Base-by-base conservation (phyloP, 2,888 invertebrate species). In the Cacoxenus indagator region DNA sequence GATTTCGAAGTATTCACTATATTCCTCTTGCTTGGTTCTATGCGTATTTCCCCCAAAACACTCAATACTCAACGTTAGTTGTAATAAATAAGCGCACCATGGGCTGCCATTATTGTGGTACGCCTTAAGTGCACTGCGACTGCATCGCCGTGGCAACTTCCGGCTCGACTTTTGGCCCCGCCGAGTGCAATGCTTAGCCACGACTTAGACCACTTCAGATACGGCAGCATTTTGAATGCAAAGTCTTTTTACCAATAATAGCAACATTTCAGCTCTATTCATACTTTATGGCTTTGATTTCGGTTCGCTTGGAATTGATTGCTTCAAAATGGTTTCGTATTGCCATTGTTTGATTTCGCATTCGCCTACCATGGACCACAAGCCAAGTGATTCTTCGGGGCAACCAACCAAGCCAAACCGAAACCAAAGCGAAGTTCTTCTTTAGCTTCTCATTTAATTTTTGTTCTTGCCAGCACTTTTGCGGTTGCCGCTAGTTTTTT, bases 401-500 rank as follows among this genome's bases (percentile, higher is more conserved):
- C 8, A 37, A 37, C n/a, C n/a, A n/a, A n/a, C n/a, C n/a, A 37
- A 37, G 37, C 37, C 37, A 37, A n/a, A n/a, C n/a, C n/a, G n/a
- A n/a, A n/a, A 43, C 51, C 19, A 22, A 51, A 19, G 45, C 45
- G 17, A 22, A 17, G 17, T 51, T 51, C 19, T 51, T n/a, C 19
- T 19, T 22, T 19, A 19, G 22, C 17, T 22, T 2, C 45, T 43
- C 24, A 51, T 19, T 22, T 51, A 51, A 19, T 51, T 51, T 37
- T 37, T 8, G 9, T 37, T 51, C 19, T 22, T 22, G 17, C 68
- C 4, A 37, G 55, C 29, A 22, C 66, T 68, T 64, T 65, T 67
- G 72, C 59, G 48, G 45, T 37, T 26, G 22, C 65, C 48, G 65
- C 48, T 70, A 69, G 69, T 73, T 70, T 70, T 67, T 71, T 73